phyloP scores from a whole-genome alignment of 2,113 vertebrate species.

The Psephotus haematonotus region DNA sequence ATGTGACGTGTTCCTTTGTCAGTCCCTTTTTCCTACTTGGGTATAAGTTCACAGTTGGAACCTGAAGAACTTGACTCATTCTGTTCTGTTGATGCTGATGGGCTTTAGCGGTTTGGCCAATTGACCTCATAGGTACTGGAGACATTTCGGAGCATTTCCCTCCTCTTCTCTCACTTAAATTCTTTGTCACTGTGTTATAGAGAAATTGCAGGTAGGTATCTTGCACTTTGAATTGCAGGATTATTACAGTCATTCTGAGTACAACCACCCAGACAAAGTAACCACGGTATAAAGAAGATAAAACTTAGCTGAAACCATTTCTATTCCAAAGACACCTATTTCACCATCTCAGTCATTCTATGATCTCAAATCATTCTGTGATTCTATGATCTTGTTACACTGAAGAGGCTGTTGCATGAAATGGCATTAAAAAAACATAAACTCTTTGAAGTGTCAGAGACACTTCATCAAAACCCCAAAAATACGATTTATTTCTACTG shows the following conservation, averaged over 20 bases:
- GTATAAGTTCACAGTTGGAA: constrained; percentile 89
- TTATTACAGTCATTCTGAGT: not conserved
- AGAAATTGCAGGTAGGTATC: constrained; percentile 8
- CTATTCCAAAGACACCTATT: not conserved
- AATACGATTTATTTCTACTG: not conserved
- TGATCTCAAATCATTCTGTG: not conserved
- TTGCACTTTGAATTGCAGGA: not conserved
- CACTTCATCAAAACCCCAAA: not conserved
- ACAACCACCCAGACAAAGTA: not conserved
- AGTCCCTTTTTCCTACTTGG: constrained; percentile 89
- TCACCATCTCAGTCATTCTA: not conserved
- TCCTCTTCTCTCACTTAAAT: constrained; percentile 86
- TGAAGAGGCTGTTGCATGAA: not conserved
- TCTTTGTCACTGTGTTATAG: constrained; percentile 88
- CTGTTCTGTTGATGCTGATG: constrained; percentile 85
- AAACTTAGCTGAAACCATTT: not conserved
- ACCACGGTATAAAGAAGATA: not conserved
- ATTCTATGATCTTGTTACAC: not conserved
- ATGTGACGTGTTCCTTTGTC: constrained; percentile 80
- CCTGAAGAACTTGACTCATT: constrained; percentile 92
- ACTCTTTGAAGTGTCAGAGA: not conserved
- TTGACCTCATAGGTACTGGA: constrained; percentile 86
- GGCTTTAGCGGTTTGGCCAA: constrained; percentile 78
- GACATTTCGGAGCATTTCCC: constrained; percentile 89
- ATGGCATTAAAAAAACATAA: not conserved